Conservation (phyloP, 2,888 invertebrate species). For the Malthinus flaveolus region DNA sequence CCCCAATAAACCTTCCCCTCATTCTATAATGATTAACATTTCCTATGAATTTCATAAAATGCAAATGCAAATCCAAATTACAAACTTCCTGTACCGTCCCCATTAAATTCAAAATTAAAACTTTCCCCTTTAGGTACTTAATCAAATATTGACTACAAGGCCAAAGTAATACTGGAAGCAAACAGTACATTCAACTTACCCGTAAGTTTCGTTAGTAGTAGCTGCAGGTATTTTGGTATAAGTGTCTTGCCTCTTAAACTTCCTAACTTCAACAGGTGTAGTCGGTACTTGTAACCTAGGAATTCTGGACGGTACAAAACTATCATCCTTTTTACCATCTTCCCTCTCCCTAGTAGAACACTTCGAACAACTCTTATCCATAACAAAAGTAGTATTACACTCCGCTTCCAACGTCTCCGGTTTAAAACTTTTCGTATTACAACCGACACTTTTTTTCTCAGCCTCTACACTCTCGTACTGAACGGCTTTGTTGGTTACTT, state of each 20-base stretch:
- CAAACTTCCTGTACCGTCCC: too few species aligned
- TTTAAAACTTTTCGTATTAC: conserved; percentile 40
- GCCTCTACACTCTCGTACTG: conserved; percentile 44
- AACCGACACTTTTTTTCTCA: conserved; percentile 38
- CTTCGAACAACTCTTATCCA: conserved; percentile 36
- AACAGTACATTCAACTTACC: conserved; percentile 33
- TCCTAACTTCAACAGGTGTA: conserved; percentile 49
- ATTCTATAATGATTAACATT: too few species aligned
- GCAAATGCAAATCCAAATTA: too few species aligned
- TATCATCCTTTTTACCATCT: conserved; percentile 33
- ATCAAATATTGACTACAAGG: too few species aligned
- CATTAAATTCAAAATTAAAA: too few species aligned
- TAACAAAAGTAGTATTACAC: conserved; percentile 35
- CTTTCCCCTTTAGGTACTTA: too few species aligned
- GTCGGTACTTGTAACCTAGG: conserved; percentile 48
- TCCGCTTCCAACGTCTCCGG: conserved; percentile 34
- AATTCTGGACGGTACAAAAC: conserved; percentile 47
- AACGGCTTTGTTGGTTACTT: conserved; percentile 41
- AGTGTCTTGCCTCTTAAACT: conserved; percentile 53
- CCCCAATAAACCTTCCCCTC: too few species aligned
- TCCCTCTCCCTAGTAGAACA: conserved; percentile 44
- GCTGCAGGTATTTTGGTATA: conserved; percentile 50
- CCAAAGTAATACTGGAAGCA: not conserved
- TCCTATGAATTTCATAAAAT: too few species aligned
- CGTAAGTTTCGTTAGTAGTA: conserved; percentile 20